Percentiles rank a stretch among this genome's conserved stretches.
These are phyloP conservation scores for Drosophila equinoxialis DNA, from an alignment of 1,140 invertebrate genomes.

Conservation along the genomic window DNA sequence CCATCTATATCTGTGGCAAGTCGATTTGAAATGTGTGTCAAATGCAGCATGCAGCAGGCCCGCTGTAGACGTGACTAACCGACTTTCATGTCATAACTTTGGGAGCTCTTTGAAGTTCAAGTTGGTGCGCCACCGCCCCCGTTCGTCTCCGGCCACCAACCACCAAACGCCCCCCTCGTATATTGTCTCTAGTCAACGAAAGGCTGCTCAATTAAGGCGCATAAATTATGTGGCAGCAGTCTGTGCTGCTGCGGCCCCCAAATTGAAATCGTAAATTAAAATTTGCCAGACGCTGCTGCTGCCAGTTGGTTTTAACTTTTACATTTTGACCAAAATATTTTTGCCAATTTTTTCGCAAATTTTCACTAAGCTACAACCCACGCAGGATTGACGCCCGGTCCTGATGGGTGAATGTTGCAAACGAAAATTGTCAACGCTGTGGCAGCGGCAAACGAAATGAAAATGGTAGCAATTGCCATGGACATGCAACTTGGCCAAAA, in stretches of 20 bases:
- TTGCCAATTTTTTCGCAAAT: constrained; percentile 56
- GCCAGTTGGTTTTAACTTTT: constrained; percentile 58
- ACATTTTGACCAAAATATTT: constrained; percentile 82
- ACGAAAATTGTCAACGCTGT: constrained; percentile 66
- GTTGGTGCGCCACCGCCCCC: constrained; percentile 38
- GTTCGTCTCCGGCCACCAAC: neutral
- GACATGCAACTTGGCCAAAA: constrained; percentile 73
- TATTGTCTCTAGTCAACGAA: constrained; percentile 45
- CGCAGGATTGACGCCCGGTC: constrained; percentile 64
- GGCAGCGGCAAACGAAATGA: constrained; percentile 66
- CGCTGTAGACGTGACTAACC: constrained; percentile 74
- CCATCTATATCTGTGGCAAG: constrained; percentile 43
- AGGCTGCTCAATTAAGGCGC: constrained; percentile 75
- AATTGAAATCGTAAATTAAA: constrained; percentile 82
- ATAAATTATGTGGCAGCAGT: constrained; percentile 70
- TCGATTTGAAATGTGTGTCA: constrained; percentile 75
- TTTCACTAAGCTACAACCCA: constrained; percentile 76
- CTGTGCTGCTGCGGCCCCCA: constrained; percentile 56
- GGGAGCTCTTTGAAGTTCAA: constrained; percentile 74
- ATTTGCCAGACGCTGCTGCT: constrained; percentile 70
- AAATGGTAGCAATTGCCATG: constrained; percentile 76
- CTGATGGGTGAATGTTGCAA: constrained; percentile 62
- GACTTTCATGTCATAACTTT: constrained; percentile 81
- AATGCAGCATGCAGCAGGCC: constrained; percentile 68
- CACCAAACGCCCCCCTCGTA: neutral